These are phyloP conservation scores for Harpegnathos saltator DNA, from an alignment of 1,140 invertebrate genomes.

Conservation along the genomic window DNA sequence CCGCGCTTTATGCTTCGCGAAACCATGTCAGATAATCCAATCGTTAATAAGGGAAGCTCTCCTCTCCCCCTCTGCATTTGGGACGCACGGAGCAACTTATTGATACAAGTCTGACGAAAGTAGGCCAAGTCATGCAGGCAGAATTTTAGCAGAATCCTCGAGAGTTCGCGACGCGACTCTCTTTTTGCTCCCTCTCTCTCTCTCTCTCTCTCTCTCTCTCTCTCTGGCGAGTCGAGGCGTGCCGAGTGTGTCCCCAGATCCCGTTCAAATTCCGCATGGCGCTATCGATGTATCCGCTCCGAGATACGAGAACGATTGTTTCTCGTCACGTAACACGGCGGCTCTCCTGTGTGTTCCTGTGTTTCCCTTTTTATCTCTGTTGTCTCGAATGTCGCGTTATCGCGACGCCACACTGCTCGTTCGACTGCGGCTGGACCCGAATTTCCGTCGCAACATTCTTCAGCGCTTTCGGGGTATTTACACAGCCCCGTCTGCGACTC, in stretches of 20 bases:
- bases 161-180: constrained; percentile 1
- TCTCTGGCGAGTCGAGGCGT: constrained; percentile 52
- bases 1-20: background rate
- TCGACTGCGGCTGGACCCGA: constrained; percentile 33
- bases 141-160: constrained; percentile 18
- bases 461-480: no score
- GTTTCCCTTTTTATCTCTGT: background rate
- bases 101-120: constrained; percentile 18
- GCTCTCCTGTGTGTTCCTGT: constrained; percentile 3
- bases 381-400: constrained; percentile 62
- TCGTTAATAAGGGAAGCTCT: constrained; percentile 8
- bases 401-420: constrained; percentile 62
- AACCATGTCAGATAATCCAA: constrained; percentile 4
- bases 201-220: no score
- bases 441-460: no score
- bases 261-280: constrained; percentile 60
- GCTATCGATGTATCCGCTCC: constrained; percentile 71
- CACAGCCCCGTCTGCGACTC: no score
- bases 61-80: background rate
- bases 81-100: background rate
- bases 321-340: constrained; percentile 73
- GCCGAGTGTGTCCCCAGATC: constrained; percentile 68
- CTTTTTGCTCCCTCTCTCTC: constrained; percentile 22
- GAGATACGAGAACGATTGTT: constrained; percentile 71
- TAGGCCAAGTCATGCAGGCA: constrained; percentile 20